These are phyloP conservation scores for Macrophya alboannulata DNA, from an alignment of 2,888 invertebrate genomes.

Conservation along the genomic window DNA sequence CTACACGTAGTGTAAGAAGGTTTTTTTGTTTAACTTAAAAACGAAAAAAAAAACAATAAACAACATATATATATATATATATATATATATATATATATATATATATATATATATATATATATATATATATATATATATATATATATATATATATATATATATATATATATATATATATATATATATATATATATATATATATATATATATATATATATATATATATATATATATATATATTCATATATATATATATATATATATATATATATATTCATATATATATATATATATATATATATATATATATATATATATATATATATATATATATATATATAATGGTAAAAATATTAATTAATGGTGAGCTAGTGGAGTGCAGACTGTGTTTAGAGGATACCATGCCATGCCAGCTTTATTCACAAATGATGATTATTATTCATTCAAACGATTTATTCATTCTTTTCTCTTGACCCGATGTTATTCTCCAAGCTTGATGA, in stretches of 20 bases:
- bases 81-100: not conserved
- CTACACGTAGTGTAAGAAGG: slow-evolving; percentile 66
- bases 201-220: slow-evolving; percentile 68
- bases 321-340: slow-evolving; percentile 70
- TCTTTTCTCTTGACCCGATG: slow-evolving; percentile 77
- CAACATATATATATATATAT: not conserved
- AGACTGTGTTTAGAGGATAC: slow-evolving; percentile 81
- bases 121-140: no score
- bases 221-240: slow-evolving; percentile 64
- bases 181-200: slow-evolving; percentile 63
- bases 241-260: slow-evolving; percentile 68
- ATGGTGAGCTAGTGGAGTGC: slow-evolving; percentile 80
- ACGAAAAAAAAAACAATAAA: slow-evolving; percentile 62
- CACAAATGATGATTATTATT: slow-evolving; percentile 65
- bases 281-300: slow-evolving; percentile 69
- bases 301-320: slow-evolving; percentile 60
- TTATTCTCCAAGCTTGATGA: slow-evolving; percentile 72
- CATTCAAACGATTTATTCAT: slow-evolving; percentile 62
- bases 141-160: slow-evolving; percentile 62
- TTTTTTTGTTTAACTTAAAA: slow-evolving; percentile 71
- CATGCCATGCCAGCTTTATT: slow-evolving; percentile 75
- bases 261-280: slow-evolving; percentile 63
- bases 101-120: slow-evolving; percentile 2
- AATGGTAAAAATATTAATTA: slow-evolving; percentile 73
- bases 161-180: slow-evolving; percentile 69